These are phyloP conservation scores for Dolomedes plantarius DNA, from an alignment of 2,888 invertebrate species.

Conservation along the genomic window DNA sequence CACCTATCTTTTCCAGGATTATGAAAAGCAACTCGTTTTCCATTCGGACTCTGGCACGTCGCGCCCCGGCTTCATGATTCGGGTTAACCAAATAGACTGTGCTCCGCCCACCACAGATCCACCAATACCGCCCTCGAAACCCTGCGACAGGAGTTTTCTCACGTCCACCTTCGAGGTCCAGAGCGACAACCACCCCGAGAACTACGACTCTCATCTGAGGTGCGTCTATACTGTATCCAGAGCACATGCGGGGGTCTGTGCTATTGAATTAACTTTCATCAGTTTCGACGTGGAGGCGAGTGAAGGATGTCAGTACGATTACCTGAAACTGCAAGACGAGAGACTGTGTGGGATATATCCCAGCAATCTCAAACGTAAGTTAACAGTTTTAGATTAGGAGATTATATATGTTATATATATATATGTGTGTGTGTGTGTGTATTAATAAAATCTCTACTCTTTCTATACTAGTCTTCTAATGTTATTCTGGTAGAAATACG, in stretches of 20 bases:
- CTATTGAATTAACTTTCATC: slow-evolving; percentile 73
- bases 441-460: neutral
- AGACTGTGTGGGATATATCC: slow-evolving; percentile 73
- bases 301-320: slow-evolving; percentile 73
- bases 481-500: too few species aligned
- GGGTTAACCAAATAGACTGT: slow-evolving; percentile 61
- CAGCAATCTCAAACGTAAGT: slow-evolving; percentile 68
- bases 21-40: slow-evolving; percentile 68
- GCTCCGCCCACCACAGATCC: slow-evolving; percentile 14
- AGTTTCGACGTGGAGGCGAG: slow-evolving; percentile 74
- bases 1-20: slow-evolving; percentile 71
- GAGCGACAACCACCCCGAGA: slow-evolving; percentile 73
- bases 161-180: slow-evolving; percentile 71
- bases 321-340: slow-evolving; percentile 73
- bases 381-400: too few species aligned
- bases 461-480: too few species aligned
- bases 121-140: slow-evolving; percentile 34
- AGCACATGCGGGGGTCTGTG: slow-evolving; percentile 72
- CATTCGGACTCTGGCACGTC: slow-evolving; percentile 71
- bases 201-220: slow-evolving; percentile 72
- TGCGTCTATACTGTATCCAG: slow-evolving; percentile 72
- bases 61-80: slow-evolving; percentile 70
- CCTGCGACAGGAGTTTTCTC: slow-evolving; percentile 68
- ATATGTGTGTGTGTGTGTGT: neutral
- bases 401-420: too few species aligned